Conservation (phyloP, 1,140 invertebrate genomes). For the Pentalonia nigronervosa region DNA sequence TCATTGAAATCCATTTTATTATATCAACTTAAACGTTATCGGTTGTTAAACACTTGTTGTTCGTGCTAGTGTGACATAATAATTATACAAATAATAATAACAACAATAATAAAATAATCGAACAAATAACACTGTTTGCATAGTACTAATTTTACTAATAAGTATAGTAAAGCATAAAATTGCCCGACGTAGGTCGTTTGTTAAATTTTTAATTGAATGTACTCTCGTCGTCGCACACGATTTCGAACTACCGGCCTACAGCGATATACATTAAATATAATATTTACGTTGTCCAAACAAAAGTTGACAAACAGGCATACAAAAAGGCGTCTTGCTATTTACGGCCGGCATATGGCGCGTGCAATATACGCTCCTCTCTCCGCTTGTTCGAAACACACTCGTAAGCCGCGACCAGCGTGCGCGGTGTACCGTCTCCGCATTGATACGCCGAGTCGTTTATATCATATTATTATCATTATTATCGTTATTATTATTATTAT, state of each 20-base stretch:
- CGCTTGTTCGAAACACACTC: too few species aligned
- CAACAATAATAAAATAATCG: background rate
- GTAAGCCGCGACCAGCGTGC: background rate
- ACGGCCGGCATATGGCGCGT: too few species aligned
- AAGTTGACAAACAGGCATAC: too few species aligned
- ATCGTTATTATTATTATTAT: background rate
- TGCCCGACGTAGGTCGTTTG: background rate
- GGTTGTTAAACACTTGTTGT: background rate
- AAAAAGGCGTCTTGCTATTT: too few species aligned
- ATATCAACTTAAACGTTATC: background rate
- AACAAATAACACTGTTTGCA: background rate
- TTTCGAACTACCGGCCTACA: background rate
- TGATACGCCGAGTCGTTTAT: background rate
- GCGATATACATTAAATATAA: background rate
- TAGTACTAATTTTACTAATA: too few species aligned
- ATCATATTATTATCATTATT: background rate
- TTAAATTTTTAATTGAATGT: background rate
- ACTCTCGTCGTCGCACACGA: background rate
- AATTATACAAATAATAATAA: background rate
- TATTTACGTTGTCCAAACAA: too few species aligned
- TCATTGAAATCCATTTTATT: background rate
- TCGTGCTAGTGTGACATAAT: background rate
- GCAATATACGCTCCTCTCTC: too few species aligned
- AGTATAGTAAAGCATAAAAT: too few species aligned
- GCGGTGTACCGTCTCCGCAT: too few species aligned